These are phyloP conservation scores for Pao palembangensis DNA, from an alignment of 2,113 vertebrate species.

Conservation along the genomic window DNA sequence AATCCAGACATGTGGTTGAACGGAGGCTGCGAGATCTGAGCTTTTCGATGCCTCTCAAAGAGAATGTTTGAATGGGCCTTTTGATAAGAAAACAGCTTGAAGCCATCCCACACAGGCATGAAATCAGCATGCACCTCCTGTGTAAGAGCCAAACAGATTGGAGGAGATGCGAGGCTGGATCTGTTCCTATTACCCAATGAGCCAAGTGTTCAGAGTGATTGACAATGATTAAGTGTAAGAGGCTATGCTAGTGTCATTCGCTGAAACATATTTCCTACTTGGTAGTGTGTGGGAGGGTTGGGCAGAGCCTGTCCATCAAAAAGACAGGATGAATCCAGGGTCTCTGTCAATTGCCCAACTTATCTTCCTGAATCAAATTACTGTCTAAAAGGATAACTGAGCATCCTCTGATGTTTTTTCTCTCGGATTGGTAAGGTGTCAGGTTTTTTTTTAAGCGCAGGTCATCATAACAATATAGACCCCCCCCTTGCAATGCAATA, in stretches of 20 bases:
- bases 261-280: conserved; percentile 72
- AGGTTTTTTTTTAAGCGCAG: conserved; percentile 10
- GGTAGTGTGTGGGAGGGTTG: conserved; percentile 69
- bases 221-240: conserved; percentile 75
- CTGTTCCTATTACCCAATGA: conserved; percentile 69
- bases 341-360: conserved; percentile 45
- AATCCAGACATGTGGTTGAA: conserved; percentile 72
- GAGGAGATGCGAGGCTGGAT: conserved; percentile 72
- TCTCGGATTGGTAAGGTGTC: conserved; percentile 16
- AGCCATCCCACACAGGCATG: conserved; percentile 76
- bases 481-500: conserved; percentile 49
- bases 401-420: conserved; percentile 31
- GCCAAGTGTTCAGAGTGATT: conserved; percentile 70
- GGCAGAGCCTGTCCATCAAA: conserved; percentile 69
- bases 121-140: conserved; percentile 76
- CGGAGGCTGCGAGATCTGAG: conserved; percentile 70
- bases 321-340: conserved; percentile 47
- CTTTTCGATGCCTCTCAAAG: conserved; percentile 68
- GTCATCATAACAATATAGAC: conserved; percentile 39
- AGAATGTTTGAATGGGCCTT: conserved; percentile 74
- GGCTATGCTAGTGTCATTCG: conserved; percentile 70
- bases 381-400: conserved; percentile 36
- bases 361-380: conserved; percentile 55
- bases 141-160: conserved; percentile 74
- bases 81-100: conserved; percentile 78